phyloP scores from a whole-genome alignment of 1,140 invertebrate genomes.

The Notospermus geniculatus region DNA sequence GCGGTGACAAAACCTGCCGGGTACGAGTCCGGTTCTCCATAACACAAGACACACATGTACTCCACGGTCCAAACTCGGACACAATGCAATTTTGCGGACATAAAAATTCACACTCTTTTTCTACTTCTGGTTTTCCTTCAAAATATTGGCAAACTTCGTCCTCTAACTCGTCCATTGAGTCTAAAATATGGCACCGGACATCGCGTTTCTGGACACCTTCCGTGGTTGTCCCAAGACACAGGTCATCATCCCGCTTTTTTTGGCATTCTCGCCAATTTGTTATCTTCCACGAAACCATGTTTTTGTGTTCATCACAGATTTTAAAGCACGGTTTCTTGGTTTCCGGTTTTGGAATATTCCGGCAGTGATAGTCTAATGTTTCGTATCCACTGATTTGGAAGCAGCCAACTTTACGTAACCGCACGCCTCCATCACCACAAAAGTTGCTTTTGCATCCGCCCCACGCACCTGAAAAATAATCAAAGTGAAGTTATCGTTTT shows the following conservation, averaged over 20 bases:
- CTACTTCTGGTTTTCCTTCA: slow-evolving; percentile 27
- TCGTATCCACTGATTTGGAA: slow-evolving; percentile 21
- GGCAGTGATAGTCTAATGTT: slow-evolving; percentile 19
- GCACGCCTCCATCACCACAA: slow-evolving; percentile 28
- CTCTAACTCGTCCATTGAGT: slow-evolving; percentile 17
- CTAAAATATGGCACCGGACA: slow-evolving; percentile 30
- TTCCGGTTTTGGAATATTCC: slow-evolving; percentile 12
- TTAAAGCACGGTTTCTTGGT: slow-evolving; percentile 26
- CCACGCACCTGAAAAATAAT: slow-evolving; percentile 33
- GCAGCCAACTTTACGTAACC: slow-evolving; percentile 29
- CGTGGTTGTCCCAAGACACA: slow-evolving; percentile 12
- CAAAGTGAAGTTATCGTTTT: too few relatives aligned
- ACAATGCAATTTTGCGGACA: slow-evolving; percentile 60
- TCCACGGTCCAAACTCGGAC: slow-evolving; percentile 64
- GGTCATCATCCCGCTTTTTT: slow-evolving; percentile 2
- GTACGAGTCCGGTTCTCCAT: slow-evolving; percentile 59
- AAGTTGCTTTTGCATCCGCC: slow-evolving; percentile 26
- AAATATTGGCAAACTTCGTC: slow-evolving; percentile 27
- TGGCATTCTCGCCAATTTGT: slow-evolving; percentile 32
- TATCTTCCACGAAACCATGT: slow-evolving; percentile 30
- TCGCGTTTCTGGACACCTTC: slow-evolving; percentile 27
- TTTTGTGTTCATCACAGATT: slow-evolving; percentile 24
- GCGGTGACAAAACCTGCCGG: slow-evolving; percentile 60
- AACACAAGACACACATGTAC: slow-evolving; percentile 59
- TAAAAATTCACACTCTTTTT: slow-evolving; percentile 32